phyloP scores from a whole-genome alignment of 1,140 invertebrate genomes.

The Drosophila prosaltans region DNA sequence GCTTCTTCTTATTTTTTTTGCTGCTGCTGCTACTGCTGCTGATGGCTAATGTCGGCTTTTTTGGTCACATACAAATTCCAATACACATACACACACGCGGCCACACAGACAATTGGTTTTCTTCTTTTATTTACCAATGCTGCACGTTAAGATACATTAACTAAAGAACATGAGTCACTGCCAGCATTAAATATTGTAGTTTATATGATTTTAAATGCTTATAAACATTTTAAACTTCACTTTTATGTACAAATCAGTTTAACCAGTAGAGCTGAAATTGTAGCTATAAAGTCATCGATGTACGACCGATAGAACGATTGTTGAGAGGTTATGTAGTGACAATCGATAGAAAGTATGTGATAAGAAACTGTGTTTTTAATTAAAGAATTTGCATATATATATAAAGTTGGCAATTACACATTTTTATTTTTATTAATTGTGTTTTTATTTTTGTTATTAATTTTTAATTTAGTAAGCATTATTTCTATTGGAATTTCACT shows the following conservation, averaged over 20 bases:
- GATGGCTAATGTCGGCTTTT: conserved; percentile 72
- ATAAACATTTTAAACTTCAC: conserved; percentile 2
- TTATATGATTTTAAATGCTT: conserved; percentile 1
- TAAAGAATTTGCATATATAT: too few species aligned
- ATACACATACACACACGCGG: conserved; percentile 44
- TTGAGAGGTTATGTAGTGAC: background rate
- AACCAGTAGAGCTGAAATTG: background rate
- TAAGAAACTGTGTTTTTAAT: too few species aligned
- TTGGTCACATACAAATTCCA: conserved; percentile 58
- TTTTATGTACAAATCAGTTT: conserved; percentile 6
- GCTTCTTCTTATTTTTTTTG: conserved; percentile 14
- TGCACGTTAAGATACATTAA: background rate
- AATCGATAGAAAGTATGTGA: background rate
- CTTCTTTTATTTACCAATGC: background rate
- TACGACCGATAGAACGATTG: conserved; percentile 5
- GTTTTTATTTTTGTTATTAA: too few species aligned
- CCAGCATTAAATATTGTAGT: background rate
- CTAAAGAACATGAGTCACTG: background rate
- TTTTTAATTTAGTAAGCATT: too few species aligned
- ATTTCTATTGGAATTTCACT: background rate
- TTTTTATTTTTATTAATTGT: too few species aligned
- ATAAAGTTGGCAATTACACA: too few species aligned
- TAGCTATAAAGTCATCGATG: conserved; percentile 4
- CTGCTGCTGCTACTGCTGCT: background rate
- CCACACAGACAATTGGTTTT: conserved; percentile 42